Evolutionary conservation across 2,888 invertebrate genomes (phyloP).

Genomic region (Plebejus melissa): DNA sequence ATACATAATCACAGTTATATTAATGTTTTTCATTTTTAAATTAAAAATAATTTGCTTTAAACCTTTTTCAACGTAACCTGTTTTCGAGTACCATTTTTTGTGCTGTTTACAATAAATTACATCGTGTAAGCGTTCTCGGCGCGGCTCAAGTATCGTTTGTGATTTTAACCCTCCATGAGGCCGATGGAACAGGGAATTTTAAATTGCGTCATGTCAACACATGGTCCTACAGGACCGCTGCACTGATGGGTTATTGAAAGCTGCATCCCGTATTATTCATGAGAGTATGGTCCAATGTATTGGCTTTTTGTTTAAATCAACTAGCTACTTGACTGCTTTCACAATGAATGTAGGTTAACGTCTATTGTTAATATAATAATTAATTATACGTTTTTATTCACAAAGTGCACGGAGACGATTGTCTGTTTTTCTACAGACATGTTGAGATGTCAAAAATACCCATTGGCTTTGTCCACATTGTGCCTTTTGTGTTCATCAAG

Average conservation of each 20-base stretch:
- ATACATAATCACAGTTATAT: too few species aligned
- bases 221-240: conserved; percentile 34
- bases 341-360: neutral
- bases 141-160: neutral
- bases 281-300: conserved; percentile 31
- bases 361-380: neutral
- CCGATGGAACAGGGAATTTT: conserved; percentile 25
- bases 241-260: conserved; percentile 39
- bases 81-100: neutral
- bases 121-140: neutral
- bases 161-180: conserved; percentile 1
- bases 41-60: neutral
- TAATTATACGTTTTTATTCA: neutral
- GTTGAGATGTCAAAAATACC: too few species aligned
- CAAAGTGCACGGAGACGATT: neutral
- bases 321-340: neutral
- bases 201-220: conserved; percentile 36
- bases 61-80: neutral
- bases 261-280: conserved; percentile 38
- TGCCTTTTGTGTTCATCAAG: too few species aligned
- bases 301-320: neutral
- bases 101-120: neutral
- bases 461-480: too few species aligned
- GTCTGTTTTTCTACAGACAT: too few species aligned
- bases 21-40: too few species aligned